phyloP scores from a whole-genome alignment of 2,888 invertebrate genomes.

The Oscheius sp. region DNA sequence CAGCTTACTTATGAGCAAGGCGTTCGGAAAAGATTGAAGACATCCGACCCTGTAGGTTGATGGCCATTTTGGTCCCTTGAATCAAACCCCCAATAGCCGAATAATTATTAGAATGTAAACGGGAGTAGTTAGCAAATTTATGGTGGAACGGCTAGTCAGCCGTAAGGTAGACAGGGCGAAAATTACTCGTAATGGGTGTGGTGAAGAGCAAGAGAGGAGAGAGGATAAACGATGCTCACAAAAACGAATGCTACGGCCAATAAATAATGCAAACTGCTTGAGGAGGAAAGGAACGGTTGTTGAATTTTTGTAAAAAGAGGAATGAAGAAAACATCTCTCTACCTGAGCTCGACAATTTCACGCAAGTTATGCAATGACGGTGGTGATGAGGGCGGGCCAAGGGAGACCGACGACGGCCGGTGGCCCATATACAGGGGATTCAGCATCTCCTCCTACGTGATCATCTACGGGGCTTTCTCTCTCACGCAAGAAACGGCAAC shows the following conservation, averaged over 20 bases:
- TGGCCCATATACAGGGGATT: slow-evolving; percentile 58
- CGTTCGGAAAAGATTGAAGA: slow-evolving; percentile 32
- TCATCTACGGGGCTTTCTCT: slow-evolving; percentile 31
- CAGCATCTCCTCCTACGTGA: slow-evolving; percentile 43
- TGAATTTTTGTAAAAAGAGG: slow-evolving; percentile 11
- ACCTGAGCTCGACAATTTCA: slow-evolving; percentile 58
- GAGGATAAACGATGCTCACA: slow-evolving; percentile 4
- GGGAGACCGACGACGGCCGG: slow-evolving; percentile 51
- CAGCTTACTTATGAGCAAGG: slow-evolving; percentile 26
- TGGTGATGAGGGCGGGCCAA: slow-evolving; percentile 55
- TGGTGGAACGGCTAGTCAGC: slow-evolving; percentile 5
- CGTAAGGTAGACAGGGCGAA: slow-evolving; percentile 3
- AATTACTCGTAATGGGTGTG: slow-evolving; percentile 26
- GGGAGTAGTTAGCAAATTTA: background rate
- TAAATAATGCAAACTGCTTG: background rate
- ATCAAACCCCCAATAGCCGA: slow-evolving; percentile 12
- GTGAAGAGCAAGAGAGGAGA: background rate
- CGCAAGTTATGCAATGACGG: slow-evolving; percentile 58
- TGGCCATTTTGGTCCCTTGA: slow-evolving; percentile 5
- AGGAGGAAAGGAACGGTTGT: background rate
- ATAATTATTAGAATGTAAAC: slow-evolving; percentile 25
- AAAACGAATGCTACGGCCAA: slow-evolving; percentile 8
- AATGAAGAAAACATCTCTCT: background rate
- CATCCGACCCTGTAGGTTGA: slow-evolving; percentile 32
- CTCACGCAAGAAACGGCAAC: slow-evolving; percentile 34